Evolutionary conservation across 2,888 invertebrate species (phyloP).

Genomic region (Oasisia sp.): DNA sequence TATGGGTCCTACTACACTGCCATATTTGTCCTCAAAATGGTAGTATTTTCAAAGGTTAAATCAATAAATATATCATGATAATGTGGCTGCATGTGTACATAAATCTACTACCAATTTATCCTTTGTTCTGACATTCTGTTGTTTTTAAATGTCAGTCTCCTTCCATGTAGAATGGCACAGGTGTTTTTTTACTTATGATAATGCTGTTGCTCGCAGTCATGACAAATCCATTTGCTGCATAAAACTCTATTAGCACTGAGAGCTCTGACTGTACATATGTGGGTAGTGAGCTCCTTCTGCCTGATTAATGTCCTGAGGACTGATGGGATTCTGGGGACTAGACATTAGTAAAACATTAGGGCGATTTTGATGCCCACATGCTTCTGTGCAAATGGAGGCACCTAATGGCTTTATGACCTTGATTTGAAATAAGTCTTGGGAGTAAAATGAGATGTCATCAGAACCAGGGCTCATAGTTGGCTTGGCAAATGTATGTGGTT

Average conservation of each 20-base stretch:
- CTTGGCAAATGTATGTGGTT: background rate
- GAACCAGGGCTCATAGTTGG: background rate
- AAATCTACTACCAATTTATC: background rate
- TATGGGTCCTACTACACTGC: background rate
- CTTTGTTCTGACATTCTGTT: background rate
- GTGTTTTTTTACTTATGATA: background rate
- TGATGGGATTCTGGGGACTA: background rate
- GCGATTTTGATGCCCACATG: background rate
- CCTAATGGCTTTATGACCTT: conserved; percentile 12
- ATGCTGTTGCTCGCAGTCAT: background rate
- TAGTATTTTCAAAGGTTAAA: conserved; percentile 8
- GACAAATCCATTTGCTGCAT: background rate
- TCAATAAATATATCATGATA: background rate
- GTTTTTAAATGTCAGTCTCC: background rate
- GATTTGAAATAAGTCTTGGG: background rate
- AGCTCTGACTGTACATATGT: background rate
- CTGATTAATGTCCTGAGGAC: background rate
- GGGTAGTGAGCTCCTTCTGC: background rate
- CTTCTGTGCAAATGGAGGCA: background rate
- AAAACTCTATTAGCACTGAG: conserved; percentile 2
- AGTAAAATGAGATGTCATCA: background rate
- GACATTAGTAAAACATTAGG: conserved; percentile 17
- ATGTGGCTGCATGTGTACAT: background rate
- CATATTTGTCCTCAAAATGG: background rate
- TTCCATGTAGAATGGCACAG: background rate